Evolutionary conservation across 2,113 vertebrate genomes (phyloP), one percentile per base, ranked within the genome.

Genomic region (Eolophus roseicapilla): DNA sequence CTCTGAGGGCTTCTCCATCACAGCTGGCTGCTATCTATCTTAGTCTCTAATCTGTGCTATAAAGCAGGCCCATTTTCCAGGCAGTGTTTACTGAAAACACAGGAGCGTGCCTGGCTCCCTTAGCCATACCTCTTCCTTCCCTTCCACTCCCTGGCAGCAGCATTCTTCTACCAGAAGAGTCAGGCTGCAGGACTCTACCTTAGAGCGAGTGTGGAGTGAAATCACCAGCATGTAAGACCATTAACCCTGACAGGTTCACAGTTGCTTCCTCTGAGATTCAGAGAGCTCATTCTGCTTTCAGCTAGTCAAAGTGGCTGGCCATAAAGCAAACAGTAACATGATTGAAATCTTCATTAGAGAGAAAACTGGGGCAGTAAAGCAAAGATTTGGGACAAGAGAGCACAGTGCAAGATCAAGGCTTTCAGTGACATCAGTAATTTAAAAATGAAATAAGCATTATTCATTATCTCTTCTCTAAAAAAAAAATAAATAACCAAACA

Each of bases 41-140:
- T 13, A 68, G 96, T 37, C 90, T 93, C 80, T 93, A 81, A 97
- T 97, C 96, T 95, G 77, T 46, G 83, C 95, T 79, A 76, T 95
- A 96, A 96, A 95, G 96, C 92, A 90, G 82, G 89, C 93, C 79
- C 86, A 86, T 93, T 93, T 93, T 95, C 75, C 46, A n/a, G 68
- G 93, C 83, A 75, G 60, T 97, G 96, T 98, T 98, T 98, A 97
- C 97, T 97, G 94, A 95, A 98, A 98, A 98, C 96, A 97, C 19
- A 82, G 92, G 90, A 96, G 94, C 89, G 92, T 97, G 96, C 95
- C 97, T 95, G 97, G 86, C 90, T 97, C 60, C 90, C 74, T 84
- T 28, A 63, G 71, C 81, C 82, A 33, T 67, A 10, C 55, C 74
- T 81, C 46, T 44, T 93, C 47, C 55, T 81, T 37, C 27, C 94